Base-by-base conservation (phyloP, 2,888 invertebrate species). In the Clostera curtula region DNA sequence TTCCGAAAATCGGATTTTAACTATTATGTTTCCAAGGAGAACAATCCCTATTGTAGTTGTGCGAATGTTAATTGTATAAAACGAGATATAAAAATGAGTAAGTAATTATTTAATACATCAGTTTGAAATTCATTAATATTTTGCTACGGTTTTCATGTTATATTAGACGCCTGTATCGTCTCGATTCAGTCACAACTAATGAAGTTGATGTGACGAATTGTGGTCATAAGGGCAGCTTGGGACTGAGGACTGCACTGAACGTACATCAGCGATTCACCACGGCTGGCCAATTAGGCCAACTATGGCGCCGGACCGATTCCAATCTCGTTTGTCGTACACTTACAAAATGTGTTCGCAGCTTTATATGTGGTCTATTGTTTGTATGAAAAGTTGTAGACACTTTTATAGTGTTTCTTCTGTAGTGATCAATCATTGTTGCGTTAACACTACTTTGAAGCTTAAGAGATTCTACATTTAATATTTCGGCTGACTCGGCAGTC, bases 261-360 rank as follows among this genome's bases (percentile, higher is more conserved):
- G 72, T 80, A 54, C 60, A 71, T 80, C 75, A 74, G 49, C 57
- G 57, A 80, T 82, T 74, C 59, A 52, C 59, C 56, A 68, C 71
- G 68, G n/a, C 60, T 50, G 62, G 58, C 71, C 79, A 79, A 79
- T 80, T 79, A 79, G 47, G 34, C 37, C 46, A 50, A n/a, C n/a
- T n/a, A n/a, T n/a, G 51, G 57, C 64, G 59, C 59, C 50, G 48
- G 47, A 56, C 56, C 46, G 50, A 56, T 43, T 55, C 56, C 50
- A 50, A 62, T 55, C 60, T 53, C 49, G 50, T 61, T 54, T 54
- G 49, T 56, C 49, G 49, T 49, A 40, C 49, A 49, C 45, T 56
- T 47, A 56, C 52, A 53, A 54, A 52, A 47, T 42, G 48, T 52
- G 56, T 59, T 60, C 57, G 57, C 50, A 47, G 40, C 38, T 47